Base-by-base conservation (phyloP, 1,140 invertebrate genomes). In the Nephotettix cincticeps region DNA sequence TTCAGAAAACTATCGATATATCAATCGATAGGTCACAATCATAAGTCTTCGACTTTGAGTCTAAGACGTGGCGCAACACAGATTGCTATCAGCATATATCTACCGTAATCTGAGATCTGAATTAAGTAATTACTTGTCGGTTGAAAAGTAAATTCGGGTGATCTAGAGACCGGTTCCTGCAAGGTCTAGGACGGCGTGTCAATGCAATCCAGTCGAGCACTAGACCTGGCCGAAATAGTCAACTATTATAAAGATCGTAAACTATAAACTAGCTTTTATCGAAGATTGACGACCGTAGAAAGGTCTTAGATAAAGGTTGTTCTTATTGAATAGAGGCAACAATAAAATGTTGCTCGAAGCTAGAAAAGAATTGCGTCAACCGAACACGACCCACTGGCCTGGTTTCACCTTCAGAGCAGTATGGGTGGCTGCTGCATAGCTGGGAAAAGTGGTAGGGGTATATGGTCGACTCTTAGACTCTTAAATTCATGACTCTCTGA, bases 71-170 rank as follows among this genome's bases (percentile, higher is more conserved):
- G 32, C 32, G 56, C 56, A 61, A 61, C 25, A 27, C 6, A 61
- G 14, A 61, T 27, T 14, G n/a, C 47, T 11, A 54, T 54, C 47
- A 14, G 6, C 13, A 19, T 11, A 54, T 54, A 43, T 43, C 40
- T 11, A 21, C 19, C 13, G 23, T 27, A 27, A 61, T 28, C 56
- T 25, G 6, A 61, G 21, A 51, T 23, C 21, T 13, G 23, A 61
- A 61, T 61, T 61, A 61, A 61, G 56, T 61, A 28, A 28, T 61
- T 61, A 61, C 56, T 29, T 29, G 23, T 61, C 25, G 28, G 56
- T 61, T 61, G 13, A 27, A 6, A 29, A 61, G 21, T 51, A 51
- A 51, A 51, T 51, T 51, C 56, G 56, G 56, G 27, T 61, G 47
- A 19, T 51, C 47, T 21, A 61, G 56, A 61, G 13, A 61, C 56